A percentile compares a stretch with the other conserved stretches of the same genome.
These are phyloP conservation scores for Pelecanus crispus DNA, from an alignment of 2,113 vertebrate species.

Conservation along the genomic window DNA sequence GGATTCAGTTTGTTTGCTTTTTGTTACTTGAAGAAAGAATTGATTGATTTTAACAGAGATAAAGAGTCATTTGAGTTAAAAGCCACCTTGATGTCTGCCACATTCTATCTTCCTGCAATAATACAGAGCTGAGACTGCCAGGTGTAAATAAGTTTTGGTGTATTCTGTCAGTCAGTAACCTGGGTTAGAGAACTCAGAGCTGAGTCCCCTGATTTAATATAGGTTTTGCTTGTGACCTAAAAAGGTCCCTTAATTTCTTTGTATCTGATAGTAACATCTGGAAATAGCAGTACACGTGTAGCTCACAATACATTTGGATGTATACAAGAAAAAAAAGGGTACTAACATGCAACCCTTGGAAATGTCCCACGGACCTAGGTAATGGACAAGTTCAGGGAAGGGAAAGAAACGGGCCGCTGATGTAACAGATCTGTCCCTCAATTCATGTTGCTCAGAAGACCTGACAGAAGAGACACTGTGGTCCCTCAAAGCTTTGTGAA, in stretches of 20 bases:
- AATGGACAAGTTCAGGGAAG: not conserved
- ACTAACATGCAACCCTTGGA: not conserved
- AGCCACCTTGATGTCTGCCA: not conserved
- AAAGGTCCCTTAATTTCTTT: not conserved
- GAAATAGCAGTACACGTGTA: not conserved
- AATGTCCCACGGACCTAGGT: not conserved
- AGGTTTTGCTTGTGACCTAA: not conserved
- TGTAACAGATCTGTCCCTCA: not conserved
- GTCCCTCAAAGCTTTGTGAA: not conserved
- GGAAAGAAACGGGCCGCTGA: not conserved
- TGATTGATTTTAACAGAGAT: not conserved
- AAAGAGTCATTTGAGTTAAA: not conserved
- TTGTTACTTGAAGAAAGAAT: not conserved
- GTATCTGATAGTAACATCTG: not conserved
- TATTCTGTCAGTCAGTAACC: not conserved
- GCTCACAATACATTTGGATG: not conserved
- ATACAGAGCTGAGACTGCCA: not conserved
- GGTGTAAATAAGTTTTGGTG: not conserved
- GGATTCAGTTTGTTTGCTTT: not conserved
- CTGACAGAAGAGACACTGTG: not conserved
- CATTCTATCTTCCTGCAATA: not conserved
- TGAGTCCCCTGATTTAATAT: not conserved
- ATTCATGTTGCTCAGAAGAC: not conserved
- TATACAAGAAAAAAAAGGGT: not conserved
- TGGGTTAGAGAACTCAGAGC: not conserved